Percentiles rank a stretch among this genome's conserved stretches.
These are phyloP conservation scores for Platycheirus rosarum DNA, from an alignment of 2,888 invertebrate genomes.

Conservation along the genomic window DNA sequence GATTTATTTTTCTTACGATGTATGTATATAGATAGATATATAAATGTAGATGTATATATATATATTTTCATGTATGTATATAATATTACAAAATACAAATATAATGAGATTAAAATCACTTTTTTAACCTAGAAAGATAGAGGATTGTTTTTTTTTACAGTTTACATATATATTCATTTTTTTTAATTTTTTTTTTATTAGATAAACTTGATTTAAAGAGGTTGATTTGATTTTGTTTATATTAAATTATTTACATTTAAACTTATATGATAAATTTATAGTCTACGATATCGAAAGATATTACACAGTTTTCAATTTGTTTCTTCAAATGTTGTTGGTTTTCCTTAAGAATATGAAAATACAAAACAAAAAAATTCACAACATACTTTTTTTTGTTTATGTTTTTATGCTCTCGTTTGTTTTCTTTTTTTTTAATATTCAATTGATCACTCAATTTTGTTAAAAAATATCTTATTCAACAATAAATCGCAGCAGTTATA, in stretches of 20 bases:
- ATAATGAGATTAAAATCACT: conserved; percentile 74
- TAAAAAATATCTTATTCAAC: conserved; percentile 56
- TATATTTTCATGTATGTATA: conserved; percentile 67
- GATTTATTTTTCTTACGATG: conserved; percentile 64
- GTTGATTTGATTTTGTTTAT: conserved; percentile 13
- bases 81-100: conserved; percentile 74
- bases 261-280: conserved; percentile 56
- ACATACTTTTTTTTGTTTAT: conserved; percentile 12
- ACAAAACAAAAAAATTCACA: conserved; percentile 21
- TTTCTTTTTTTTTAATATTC: conserved; percentile 5
- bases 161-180: conserved; percentile 27
- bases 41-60: conserved; percentile 66
- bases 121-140: conserved; percentile 67
- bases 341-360: conserved; percentile 21
- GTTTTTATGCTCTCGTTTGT: too few species aligned
- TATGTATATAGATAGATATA: conserved; percentile 71
- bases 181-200: conserved; percentile 13
- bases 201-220: conserved; percentile 38
- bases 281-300: conserved; percentile 73
- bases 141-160: conserved; percentile 55
- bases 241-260: conserved; percentile 54
- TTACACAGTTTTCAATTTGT: conserved; percentile 66
- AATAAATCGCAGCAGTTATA: conserved; percentile 48
- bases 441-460: conserved; percentile 26
- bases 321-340: conserved; percentile 31